Conservation (phyloP, 2,888 invertebrate genomes). For the Ephialtes manifestator region DNA sequence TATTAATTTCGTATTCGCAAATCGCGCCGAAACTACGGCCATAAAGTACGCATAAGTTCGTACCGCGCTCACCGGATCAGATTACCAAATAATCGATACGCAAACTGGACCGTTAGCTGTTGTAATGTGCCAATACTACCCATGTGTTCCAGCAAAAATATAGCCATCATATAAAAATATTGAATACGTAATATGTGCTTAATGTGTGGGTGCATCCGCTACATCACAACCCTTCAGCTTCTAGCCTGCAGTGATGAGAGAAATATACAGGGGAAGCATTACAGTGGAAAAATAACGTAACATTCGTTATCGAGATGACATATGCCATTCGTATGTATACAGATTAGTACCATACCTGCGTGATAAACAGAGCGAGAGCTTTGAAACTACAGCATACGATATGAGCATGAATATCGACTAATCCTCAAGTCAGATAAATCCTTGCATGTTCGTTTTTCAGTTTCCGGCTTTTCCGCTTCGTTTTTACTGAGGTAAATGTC, state of each 20-base stretch:
- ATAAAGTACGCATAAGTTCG: not conserved
- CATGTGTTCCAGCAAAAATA: not conserved
- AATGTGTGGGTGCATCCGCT: not conserved
- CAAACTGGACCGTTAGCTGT: not conserved
- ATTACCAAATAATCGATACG: not conserved
- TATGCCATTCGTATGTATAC: not conserved
- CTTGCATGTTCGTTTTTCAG: too few species aligned
- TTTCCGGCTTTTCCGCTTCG: too few species aligned
- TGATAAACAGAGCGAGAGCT: too few species aligned
- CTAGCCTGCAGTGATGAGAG: not conserved
- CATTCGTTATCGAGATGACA: not conserved
- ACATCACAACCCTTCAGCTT: not conserved
- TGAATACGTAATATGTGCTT: not conserved
- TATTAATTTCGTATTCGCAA: not conserved
- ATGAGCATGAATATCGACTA: too few species aligned
- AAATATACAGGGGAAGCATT: not conserved
- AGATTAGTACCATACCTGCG: not conserved
- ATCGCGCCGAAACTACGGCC: not conserved
- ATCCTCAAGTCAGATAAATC: too few species aligned
- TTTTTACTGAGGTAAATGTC: too few species aligned
- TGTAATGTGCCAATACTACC: not conserved
- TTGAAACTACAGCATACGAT: too few species aligned
- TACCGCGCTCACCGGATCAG: not conserved
- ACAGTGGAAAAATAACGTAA: constrained; percentile 6
- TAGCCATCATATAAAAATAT: not conserved